These are phyloP conservation scores for Pithys albifrons DNA, from an alignment of 2,113 vertebrate genomes.

Conservation along the genomic window DNA sequence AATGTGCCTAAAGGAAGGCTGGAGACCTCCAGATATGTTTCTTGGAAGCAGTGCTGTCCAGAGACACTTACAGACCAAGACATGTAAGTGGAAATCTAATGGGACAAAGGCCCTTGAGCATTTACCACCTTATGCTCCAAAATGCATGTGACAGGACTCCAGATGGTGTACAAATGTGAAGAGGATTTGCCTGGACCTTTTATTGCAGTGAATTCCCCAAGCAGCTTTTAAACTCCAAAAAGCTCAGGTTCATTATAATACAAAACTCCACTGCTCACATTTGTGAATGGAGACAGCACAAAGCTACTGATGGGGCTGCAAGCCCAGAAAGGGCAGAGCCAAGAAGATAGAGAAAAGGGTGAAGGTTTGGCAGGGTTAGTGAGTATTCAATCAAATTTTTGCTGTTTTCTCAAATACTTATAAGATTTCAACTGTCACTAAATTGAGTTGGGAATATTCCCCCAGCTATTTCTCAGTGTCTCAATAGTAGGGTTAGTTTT, in stretches of 20 bases:
- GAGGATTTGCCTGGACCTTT: slow-evolving; percentile 23
- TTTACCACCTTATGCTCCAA: slow-evolving; percentile 17
- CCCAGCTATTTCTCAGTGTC: not conserved
- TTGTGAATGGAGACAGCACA: not conserved
- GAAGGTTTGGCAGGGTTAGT: not conserved
- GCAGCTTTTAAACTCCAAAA: slow-evolving; percentile 1
- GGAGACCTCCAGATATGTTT: not conserved
- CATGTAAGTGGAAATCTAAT: not conserved
- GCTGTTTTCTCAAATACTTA: not conserved
- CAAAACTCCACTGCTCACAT: not conserved
- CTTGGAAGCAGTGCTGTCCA: not conserved
- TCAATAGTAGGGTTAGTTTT: not conserved
- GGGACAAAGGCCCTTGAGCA: not conserved
- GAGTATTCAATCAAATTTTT: not conserved
- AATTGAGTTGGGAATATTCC: not conserved
- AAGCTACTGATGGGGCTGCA: not conserved
- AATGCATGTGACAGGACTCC: not conserved
- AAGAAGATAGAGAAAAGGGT: not conserved
- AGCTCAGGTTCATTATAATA: not conserved
- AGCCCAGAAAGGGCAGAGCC: not conserved
- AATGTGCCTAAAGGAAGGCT: not conserved
- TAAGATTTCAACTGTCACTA: not conserved
- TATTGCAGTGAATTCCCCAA: slow-evolving; percentile 7
- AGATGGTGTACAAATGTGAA: slow-evolving; percentile 13
- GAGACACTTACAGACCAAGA: not conserved